These are phyloP conservation scores for Heliconius nattereri DNA, from an alignment of 1,140 invertebrate species.

Conservation along the genomic window DNA sequence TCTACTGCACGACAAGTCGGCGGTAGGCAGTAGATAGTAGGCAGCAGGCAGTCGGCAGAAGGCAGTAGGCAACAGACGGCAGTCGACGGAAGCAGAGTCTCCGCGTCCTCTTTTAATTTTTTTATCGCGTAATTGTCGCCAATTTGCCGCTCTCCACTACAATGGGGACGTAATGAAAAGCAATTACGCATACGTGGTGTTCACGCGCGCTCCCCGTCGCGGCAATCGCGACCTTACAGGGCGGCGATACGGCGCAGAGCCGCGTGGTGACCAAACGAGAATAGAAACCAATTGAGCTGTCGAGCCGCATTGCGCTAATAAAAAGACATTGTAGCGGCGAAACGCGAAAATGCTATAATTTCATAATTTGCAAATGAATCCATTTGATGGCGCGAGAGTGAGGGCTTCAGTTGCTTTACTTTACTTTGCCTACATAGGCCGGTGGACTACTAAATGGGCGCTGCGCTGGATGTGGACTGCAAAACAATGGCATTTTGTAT, in stretches of 20 bases:
- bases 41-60: neutral
- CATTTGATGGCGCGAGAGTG: constrained; percentile 37
- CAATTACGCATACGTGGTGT: constrained; percentile 79
- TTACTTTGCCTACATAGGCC: neutral
- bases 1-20: no score
- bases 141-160: constrained; percentile 74
- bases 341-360: constrained; percentile 75
- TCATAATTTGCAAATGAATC: constrained; percentile 67
- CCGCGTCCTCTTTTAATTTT: constrained; percentile 66
- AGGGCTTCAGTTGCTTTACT: neutral
- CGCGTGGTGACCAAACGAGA: constrained; percentile 41
- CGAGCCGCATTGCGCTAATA: constrained; percentile 72
- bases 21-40: neutral
- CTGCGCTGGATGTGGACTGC: no score
- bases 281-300: constrained; percentile 76
- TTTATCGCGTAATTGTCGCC: constrained; percentile 76
- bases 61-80: neutral
- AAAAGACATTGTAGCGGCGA: constrained; percentile 71
- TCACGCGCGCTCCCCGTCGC: constrained; percentile 36
- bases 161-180: constrained; percentile 77
- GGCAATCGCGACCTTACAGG: constrained; percentile 38
- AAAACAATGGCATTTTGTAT: no score
- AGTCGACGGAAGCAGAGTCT: constrained; percentile 23
- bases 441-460: no score
- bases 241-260: constrained; percentile 32